Evolutionary conservation across 2,888 invertebrate species (phyloP).

Genomic region (Stenchaetothrips biformis): DNA sequence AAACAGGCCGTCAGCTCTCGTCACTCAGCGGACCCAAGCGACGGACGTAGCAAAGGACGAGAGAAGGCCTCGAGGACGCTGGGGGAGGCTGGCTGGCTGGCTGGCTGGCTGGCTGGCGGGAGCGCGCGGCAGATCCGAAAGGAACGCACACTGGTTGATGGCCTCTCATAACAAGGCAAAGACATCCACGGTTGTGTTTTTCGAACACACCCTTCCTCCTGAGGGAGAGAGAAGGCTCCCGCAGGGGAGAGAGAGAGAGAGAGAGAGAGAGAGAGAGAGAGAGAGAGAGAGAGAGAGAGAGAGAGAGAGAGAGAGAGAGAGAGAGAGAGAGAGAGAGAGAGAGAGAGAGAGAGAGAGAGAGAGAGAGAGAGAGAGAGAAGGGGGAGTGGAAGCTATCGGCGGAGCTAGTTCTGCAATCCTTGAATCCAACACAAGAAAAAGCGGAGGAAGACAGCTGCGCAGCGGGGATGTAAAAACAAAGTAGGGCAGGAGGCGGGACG

Average conservation of each 20-base stretch:
- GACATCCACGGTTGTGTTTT: no score
- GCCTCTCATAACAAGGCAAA: background rate
- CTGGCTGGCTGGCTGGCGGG: background rate
- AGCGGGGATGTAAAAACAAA: background rate
- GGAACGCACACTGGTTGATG: background rate
- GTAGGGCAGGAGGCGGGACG: background rate
- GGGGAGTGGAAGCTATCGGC: background rate
- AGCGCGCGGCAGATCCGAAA: background rate
- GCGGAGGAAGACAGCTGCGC: background rate
- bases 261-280: background rate
- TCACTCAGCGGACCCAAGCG: background rate
- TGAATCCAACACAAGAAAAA: background rate
- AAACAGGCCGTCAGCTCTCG: background rate
- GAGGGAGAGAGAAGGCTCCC: background rate
- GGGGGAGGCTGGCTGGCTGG: background rate
- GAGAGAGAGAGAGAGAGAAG: background rate
- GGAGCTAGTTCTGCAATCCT: background rate
- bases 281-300: background rate
- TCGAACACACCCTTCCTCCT: no score
- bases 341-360: background rate
- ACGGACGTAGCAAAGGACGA: no score
- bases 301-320: no score
- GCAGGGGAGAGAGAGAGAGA: background rate
- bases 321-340: background rate
- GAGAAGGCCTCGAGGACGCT: no score